Conservation (phyloP, 2,113 vertebrate species). For the Percina caprodes region DNA sequence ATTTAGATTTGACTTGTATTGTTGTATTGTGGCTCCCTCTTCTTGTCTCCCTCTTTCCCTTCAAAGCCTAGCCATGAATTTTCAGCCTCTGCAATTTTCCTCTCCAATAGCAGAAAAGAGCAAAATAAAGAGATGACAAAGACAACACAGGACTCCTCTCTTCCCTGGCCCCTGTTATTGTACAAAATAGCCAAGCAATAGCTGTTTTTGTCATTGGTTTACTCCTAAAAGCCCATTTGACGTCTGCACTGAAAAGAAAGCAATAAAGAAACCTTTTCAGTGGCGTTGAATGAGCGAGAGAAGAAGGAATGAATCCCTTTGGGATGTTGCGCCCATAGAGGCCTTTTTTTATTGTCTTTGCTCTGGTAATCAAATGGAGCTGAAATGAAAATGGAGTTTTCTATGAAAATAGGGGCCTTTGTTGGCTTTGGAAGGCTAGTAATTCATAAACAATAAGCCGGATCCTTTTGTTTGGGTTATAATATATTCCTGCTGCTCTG, state of each 20-base stretch:
- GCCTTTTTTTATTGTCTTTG: conserved; percentile 96
- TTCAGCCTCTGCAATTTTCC: conserved; percentile 90
- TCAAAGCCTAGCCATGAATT: conserved; percentile 90
- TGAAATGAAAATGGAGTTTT: conserved; percentile 99
- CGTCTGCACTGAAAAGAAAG: conserved; percentile 97
- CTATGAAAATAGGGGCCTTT: conserved; percentile 98
- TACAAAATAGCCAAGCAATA: conserved; percentile 95
- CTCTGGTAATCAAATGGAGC: conserved; percentile 99
- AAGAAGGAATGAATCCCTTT: conserved; percentile 87
- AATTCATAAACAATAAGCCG: conserved; percentile 99
- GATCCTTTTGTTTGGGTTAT: conserved; percentile 96
- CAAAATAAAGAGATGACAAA: conserved; percentile 77
- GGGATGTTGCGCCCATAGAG: conserved; percentile 90
- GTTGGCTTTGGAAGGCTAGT: conserved; percentile 96
- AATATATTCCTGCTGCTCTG: conserved; percentile 97
- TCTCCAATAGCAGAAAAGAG: conserved; percentile 67
- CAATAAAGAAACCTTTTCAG: conserved; percentile 97
- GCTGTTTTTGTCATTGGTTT: conserved; percentile 96
- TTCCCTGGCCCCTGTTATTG: conserved; percentile 91
- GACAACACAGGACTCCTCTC: conserved; percentile 89
- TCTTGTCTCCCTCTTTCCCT: conserved; percentile 43
- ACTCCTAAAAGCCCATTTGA: conserved; percentile 96
- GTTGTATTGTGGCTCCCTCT: conserved; percentile 84
- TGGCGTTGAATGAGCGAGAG: conserved; percentile 91
- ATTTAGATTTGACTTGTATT: conserved; percentile 95